Conservation (phyloP, 1,140 invertebrate species). For the Epicauta chinensis region DNA sequence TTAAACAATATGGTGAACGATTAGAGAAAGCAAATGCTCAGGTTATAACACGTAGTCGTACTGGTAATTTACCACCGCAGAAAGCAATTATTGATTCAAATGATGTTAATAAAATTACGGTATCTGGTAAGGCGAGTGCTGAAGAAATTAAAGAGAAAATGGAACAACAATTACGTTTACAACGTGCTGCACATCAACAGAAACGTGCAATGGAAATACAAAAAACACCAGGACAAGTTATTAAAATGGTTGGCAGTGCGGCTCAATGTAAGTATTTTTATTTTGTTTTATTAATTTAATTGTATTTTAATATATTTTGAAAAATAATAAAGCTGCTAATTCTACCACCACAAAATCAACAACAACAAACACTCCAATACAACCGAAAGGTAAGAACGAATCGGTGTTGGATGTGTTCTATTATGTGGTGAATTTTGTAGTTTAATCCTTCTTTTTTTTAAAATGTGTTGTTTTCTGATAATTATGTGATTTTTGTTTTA, state of each 20-base stretch:
- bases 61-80: conserved; percentile 57
- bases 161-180: conserved; percentile 81
- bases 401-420: conserved; percentile 11
- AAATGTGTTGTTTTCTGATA: background rate
- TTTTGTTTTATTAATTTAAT: background rate
- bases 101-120: conserved; percentile 35
- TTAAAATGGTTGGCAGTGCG: conserved; percentile 52
- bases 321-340: conserved; percentile 28
- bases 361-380: conserved; percentile 37
- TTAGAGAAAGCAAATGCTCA: conserved; percentile 58
- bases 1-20: conserved; percentile 90
- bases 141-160: conserved; percentile 87
- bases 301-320: conserved; percentile 19
- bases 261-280: conserved; percentile 42
- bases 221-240: conserved; percentile 44
- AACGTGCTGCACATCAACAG: conserved; percentile 80
- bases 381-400: conserved; percentile 41
- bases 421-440: background rate
- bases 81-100: conserved; percentile 37
- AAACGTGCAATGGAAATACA: conserved; percentile 65
- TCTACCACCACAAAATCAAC: conserved; percentile 33
- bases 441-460: background rate
- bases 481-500: conserved; percentile 4
- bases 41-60: conserved; percentile 68
- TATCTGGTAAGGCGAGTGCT: conserved; percentile 55